Base-by-base conservation (phyloP, 2,888 invertebrate genomes). In the Leptinotarsa tumamoca region DNA sequence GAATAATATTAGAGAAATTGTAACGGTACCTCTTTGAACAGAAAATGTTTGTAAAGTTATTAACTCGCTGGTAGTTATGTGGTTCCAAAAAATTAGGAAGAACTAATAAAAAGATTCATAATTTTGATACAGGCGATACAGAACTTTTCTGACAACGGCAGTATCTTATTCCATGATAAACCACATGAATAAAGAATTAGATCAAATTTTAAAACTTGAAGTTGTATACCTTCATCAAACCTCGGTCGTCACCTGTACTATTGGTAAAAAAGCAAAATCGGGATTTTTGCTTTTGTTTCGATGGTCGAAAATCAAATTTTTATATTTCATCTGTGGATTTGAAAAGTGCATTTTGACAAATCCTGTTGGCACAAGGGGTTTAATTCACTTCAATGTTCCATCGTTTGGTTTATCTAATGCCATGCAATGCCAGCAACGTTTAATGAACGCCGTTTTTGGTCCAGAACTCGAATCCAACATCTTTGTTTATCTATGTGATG, bases 351-450 rank as follows among this genome's bases (percentile, higher is more conserved):
- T 63, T 63, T 18, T 27, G 27, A 15, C 27, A 63, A 33, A 63
- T 63, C 7, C 33, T 23, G 23, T 23, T 23, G 23, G 4, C 23
- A 23, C 23, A n/a, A 66, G 63, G 23, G 75, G 73, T 18, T 52
- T 75, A 2, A 74, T 77, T 52, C 72, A 72, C 33, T 85, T 81
- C 71, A 61, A 51, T 54, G 78, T 77, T 18, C 23, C 80, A 23
- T 78, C 81, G 17, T 80, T 80, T 72, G 78, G 75, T 7, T 68
- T 78, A 21, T 33, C 72, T 1, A 79, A 79, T 70, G 76, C 80
- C 33, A 82, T 84, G 0, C 81, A 83, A 15, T 79, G 80, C 3
- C 81, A 81, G 51, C 83, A 84, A 63, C 72, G 82, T 0, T 56
- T 82, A 5, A 76, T 84, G 1, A 83, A 83, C 18, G 43, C 49